Conservation (phyloP, 2,797 vertebrate genomes). For the Leucoraja ocellata region DNA sequence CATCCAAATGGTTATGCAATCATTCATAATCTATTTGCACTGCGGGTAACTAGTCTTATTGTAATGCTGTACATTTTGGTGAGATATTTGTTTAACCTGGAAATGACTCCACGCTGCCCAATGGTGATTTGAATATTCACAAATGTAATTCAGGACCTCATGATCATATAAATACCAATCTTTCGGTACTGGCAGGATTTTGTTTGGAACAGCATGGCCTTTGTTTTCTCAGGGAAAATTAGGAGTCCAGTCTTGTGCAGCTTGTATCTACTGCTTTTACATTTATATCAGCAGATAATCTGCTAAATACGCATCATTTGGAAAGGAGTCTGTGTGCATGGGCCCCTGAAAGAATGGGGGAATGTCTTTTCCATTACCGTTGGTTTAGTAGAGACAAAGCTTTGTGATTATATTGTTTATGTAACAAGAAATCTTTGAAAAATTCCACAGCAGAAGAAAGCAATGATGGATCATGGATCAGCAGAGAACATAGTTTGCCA, state of each 20-base stretch:
- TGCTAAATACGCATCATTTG: not conserved
- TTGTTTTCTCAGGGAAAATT: not conserved
- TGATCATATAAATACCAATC: not conserved
- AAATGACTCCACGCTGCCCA: not conserved
- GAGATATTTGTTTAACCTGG: not conserved
- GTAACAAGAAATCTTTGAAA: not conserved
- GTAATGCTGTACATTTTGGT: not conserved
- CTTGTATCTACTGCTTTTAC: not conserved
- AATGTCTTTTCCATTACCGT: not conserved
- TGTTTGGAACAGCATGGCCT: not conserved
- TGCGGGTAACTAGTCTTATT: not conserved
- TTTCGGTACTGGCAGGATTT: not conserved
- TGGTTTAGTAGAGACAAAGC: not conserved
- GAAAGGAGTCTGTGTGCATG: not conserved
- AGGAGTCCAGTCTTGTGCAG: not conserved
- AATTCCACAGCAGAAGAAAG: conserved; percentile 73
- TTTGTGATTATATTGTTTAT: not conserved
- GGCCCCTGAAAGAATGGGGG: not conserved
- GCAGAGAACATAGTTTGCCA: conserved; percentile 82
- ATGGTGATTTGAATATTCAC: not conserved
- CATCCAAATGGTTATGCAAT: not conserved
- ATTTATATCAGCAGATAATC: not conserved
- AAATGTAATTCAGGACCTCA: not conserved
- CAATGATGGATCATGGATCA: conserved; percentile 84
- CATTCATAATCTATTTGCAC: not conserved